A percentile compares a stretch with the other conserved stretches of the same genome.
Evolutionary conservation across 92 coral and sea anemone genomes (phyloP).

Genomic region (Pocillopora grandis): DNA sequence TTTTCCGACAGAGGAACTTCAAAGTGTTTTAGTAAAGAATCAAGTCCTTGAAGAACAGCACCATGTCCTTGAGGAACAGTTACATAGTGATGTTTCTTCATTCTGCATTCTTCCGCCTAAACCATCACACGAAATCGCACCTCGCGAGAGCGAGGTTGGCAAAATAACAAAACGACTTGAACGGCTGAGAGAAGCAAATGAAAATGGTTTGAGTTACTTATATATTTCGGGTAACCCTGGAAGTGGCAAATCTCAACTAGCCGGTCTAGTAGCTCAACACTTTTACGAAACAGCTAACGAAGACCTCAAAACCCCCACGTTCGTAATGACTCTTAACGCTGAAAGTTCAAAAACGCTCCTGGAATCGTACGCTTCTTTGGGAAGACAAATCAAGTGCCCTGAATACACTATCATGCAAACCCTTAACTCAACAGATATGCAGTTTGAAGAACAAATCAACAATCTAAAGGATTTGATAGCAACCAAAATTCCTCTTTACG

Average conservation of each 20-base stretch:
- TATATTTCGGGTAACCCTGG: not conserved
- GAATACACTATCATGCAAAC: not conserved
- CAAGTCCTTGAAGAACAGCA: not conserved
- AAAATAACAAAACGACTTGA: not conserved
- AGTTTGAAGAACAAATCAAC: not conserved
- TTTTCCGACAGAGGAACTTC: not conserved
- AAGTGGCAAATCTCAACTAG: not conserved
- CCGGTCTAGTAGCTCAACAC: not conserved
- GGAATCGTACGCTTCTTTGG: not conserved
- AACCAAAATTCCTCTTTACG: not conserved
- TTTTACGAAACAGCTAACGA: not conserved
- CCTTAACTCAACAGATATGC: not conserved
- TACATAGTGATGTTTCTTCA: not conserved
- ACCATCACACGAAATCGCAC: not conserved
- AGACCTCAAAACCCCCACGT: not conserved
- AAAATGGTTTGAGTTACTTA: not conserved
- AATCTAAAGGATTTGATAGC: not conserved
- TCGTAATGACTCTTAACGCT: not conserved
- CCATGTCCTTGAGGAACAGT: not conserved
- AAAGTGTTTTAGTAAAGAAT: not conserved
- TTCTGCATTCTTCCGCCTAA: constrained; percentile 1
- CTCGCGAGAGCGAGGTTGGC: not conserved
- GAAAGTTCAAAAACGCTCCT: not conserved
- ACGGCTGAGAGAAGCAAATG: not conserved
- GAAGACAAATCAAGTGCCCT: not conserved